These are phyloP conservation scores for Bergia puertoricense DNA, from an alignment of 92 coral and sea anemone genomes.

Conservation along the genomic window DNA sequence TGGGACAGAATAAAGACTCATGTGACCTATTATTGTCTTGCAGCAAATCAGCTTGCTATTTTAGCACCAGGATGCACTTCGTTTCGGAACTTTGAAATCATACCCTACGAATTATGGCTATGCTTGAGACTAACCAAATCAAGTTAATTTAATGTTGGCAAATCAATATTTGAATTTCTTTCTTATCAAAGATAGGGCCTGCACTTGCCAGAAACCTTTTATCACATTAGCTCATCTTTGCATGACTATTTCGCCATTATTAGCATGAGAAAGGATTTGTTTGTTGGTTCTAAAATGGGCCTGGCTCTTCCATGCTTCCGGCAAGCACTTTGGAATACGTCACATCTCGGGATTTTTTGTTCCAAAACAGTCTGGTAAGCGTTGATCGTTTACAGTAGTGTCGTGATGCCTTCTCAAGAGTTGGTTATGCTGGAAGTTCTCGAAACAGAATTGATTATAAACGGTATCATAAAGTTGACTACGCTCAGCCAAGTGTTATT, in stretches of 20 bases:
- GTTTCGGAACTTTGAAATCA: constrained; percentile 10
- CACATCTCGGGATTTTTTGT: constrained; percentile 4
- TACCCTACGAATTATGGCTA: constrained; percentile 14
- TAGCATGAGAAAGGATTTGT: constrained; percentile 41
- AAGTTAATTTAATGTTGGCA: constrained; percentile 27
- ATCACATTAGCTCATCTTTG: constrained; percentile 44
- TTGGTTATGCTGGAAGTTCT: background rate
- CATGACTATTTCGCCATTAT: constrained; percentile 44
- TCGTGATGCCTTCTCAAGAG: background rate
- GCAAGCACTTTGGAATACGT: constrained; percentile 36
- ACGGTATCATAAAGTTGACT: background rate
- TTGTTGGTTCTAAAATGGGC: constrained; percentile 47
- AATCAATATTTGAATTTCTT: constrained; percentile 24
- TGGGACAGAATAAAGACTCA: constrained; percentile 35
- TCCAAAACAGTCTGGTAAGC: background rate
- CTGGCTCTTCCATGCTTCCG: constrained; percentile 31
- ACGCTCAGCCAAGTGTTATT: background rate
- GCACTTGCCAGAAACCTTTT: constrained; percentile 37
- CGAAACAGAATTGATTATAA: background rate
- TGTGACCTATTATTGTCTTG: constrained; percentile 37
- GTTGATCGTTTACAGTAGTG: background rate
- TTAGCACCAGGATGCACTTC: background rate
- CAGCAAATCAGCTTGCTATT: constrained; percentile 27
- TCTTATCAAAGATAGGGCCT: constrained; percentile 20
- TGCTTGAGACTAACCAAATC: constrained; percentile 12